Conservation (phyloP, 2,113 vertebrate genomes). For the Dipodomys merriami region DNA sequence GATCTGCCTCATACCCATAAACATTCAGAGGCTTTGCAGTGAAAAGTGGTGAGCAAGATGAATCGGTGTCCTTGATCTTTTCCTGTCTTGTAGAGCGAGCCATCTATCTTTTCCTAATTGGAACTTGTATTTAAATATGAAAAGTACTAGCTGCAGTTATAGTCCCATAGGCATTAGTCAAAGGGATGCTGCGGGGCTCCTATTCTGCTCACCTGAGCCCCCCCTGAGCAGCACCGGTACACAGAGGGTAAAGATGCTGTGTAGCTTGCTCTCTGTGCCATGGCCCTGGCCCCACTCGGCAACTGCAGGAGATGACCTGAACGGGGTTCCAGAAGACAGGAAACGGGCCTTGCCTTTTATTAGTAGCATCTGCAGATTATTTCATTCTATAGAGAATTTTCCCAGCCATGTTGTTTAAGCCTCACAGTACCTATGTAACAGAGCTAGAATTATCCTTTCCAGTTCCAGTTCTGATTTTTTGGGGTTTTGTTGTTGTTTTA, state of each 20-base stretch:
- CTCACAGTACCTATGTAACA: neutral
- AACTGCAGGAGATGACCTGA: neutral
- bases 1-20: neutral
- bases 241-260: neutral
- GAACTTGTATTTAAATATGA: slow-evolving; percentile 16
- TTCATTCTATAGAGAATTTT: slow-evolving; percentile 26
- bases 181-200: neutral
- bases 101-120: neutral
- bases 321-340: neutral
- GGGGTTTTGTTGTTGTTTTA: neutral
- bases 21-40: neutral
- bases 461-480: neutral
- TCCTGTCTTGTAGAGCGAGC: slow-evolving; percentile 10
- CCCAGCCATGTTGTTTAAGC: neutral
- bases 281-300: neutral
- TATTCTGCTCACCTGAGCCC: too few species aligned
- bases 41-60: neutral
- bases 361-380: neutral
- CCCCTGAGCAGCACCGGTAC: too few species aligned
- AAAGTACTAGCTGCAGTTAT: neutral
- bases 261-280: neutral
- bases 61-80: slow-evolving; percentile 34
- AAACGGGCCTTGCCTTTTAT: neutral
- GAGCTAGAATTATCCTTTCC: neutral
- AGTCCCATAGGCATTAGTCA: neutral